phyloP scores from a whole-genome alignment of 2,797 vertebrate genomes.

The Bradypodion ventrale region DNA sequence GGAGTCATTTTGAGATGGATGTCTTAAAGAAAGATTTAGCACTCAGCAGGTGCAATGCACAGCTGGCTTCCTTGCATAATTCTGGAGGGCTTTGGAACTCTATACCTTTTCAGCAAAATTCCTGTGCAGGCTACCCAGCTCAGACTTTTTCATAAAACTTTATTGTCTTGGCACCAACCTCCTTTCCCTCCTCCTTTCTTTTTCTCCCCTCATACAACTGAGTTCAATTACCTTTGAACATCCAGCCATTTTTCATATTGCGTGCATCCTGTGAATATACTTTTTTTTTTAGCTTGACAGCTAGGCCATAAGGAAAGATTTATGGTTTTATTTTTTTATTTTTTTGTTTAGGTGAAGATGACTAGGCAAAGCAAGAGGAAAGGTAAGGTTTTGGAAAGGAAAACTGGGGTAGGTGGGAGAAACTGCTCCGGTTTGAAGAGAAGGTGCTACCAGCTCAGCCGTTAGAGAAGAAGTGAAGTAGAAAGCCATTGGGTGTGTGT shows the following conservation, averaged over 20 bases:
- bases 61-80: conserved; percentile 54
- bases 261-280: background rate
- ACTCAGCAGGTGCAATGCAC: conserved; percentile 51
- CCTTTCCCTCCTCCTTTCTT: background rate
- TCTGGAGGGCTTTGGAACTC: conserved; percentile 56
- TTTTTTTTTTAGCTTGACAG: background rate
- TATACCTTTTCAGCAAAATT: conserved; percentile 60
- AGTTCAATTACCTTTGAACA: conserved; percentile 35
- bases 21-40: conserved; percentile 66
- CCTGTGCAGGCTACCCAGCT: conserved; percentile 49
- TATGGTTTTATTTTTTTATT: no score
- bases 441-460: no score
- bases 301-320: no score
- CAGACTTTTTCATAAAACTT: conserved; percentile 29
- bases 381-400: no score
- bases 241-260: background rate
- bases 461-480: no score
- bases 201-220: background rate
- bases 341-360: no score
- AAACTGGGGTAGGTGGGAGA: no score
- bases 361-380: no score
- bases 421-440: no score
- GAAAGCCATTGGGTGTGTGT: no score
- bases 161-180: conserved; percentile 39
- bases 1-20: conserved; percentile 47